Conservation (phyloP, 2,797 vertebrate species). For the Betta splendens region DNA sequence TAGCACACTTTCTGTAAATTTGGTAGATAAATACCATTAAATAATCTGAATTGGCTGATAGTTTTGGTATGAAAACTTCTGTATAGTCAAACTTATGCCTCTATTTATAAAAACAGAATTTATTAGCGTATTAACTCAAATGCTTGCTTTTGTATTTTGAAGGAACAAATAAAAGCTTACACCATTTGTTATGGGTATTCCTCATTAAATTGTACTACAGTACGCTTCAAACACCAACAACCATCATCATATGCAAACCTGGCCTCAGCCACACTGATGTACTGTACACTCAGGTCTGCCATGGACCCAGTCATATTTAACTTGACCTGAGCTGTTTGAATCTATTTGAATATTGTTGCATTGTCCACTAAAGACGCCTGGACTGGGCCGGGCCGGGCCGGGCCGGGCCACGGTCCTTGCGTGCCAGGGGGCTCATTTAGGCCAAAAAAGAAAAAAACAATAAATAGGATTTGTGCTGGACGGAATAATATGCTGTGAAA, state of each 20-base stretch:
- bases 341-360: slow-evolving; percentile 24
- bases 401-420: slow-evolving; percentile 40
- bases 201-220: slow-evolving; percentile 25
- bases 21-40: too few relatives aligned
- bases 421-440: slow-evolving; percentile 63
- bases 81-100: too few relatives aligned
- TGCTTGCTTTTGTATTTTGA: too few relatives aligned
- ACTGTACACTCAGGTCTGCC: not conserved
- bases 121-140: too few relatives aligned
- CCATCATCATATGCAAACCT: slow-evolving; percentile 16
- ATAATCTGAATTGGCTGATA: too few relatives aligned
- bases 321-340: slow-evolving; percentile 37
- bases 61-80: too few relatives aligned
- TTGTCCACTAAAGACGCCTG: slow-evolving; percentile 22
- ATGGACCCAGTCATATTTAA: not conserved
- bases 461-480: slow-evolving; percentile 78
- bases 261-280: not conserved
- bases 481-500: slow-evolving; percentile 81
- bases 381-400: too few relatives aligned
- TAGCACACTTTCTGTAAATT: not conserved
- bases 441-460: slow-evolving; percentile 54
- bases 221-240: not conserved
- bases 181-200: too few relatives aligned
- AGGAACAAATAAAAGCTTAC: too few relatives aligned
- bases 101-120: too few relatives aligned